Percentiles rank a stretch among this genome's conserved stretches.
phyloP scores from a whole-genome alignment of 30 jellyfish, hydroid and myxozoan species.

The Mastigias papua region DNA sequence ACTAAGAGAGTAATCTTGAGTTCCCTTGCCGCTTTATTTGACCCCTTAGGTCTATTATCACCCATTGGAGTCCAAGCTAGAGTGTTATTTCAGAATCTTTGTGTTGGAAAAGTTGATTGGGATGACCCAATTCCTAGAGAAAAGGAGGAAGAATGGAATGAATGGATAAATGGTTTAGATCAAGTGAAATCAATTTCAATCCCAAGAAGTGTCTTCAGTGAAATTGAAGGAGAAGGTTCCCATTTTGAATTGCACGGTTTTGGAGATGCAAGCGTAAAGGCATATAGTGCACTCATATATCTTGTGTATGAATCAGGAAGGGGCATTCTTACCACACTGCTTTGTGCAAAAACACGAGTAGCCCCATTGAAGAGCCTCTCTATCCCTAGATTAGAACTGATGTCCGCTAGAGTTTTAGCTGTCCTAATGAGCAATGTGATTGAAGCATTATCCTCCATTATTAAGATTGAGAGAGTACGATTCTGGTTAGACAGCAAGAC shows the following conservation, averaged over 20 bases:
- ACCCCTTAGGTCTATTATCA: background rate
- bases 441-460: background rate
- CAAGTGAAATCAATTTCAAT: constrained; percentile 6
- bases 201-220: constrained; percentile 31
- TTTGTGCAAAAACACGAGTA: constrained; percentile 58
- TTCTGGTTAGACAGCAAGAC: constrained; percentile 28
- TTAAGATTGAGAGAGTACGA: background rate
- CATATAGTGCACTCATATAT: constrained; percentile 54
- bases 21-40: background rate
- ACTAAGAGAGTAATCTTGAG: background rate
- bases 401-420: constrained; percentile 33
- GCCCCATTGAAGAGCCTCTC: constrained; percentile 33
- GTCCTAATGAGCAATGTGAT: constrained; percentile 5
- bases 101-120: constrained; percentile 21
- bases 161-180: constrained; percentile 27
- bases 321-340: constrained; percentile 14
- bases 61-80: constrained; percentile 10
- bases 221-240: constrained; percentile 35
- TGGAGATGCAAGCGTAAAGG: constrained; percentile 69
- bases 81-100: constrained; percentile 31
- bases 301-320: constrained; percentile 24
- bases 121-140: constrained; percentile 54
- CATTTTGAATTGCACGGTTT: constrained; percentile 60
- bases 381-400: constrained; percentile 33
- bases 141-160: constrained; percentile 27